Conservation (phyloP, 2,797 vertebrate genomes). For the Glyptemys insculpta region DNA sequence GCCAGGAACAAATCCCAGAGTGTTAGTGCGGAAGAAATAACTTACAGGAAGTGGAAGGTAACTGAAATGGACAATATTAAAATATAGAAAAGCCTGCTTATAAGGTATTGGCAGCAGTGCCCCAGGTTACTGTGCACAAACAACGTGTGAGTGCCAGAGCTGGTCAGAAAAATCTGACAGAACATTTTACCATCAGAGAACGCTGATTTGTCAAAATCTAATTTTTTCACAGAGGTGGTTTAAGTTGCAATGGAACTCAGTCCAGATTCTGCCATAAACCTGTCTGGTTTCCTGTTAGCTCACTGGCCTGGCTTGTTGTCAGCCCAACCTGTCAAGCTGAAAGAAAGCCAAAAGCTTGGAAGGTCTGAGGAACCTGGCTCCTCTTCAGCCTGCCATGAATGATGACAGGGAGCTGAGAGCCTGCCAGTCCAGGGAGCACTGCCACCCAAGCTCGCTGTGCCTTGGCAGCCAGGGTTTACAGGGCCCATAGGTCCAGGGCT, state of each 20-base stretch:
- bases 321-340: no score
- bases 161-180: not conserved
- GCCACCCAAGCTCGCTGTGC: not conserved
- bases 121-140: not conserved
- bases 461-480: not conserved
- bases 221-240: not conserved
- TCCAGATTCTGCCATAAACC: not conserved
- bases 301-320: not conserved
- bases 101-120: not conserved
- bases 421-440: not conserved
- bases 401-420: not conserved
- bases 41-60: not conserved
- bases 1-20: not conserved
- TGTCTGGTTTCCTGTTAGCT: not conserved
- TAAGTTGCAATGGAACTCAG: not conserved
- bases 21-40: not conserved
- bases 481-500: not conserved
- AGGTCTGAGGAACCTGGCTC: not conserved
- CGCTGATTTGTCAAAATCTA: no score
- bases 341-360: no score
- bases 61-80: not conserved
- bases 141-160: not conserved
- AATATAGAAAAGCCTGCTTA: not conserved
- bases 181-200: not conserved
- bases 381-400: not conserved